Percentiles rank a stretch among this genome's conserved stretches.
These are phyloP conservation scores for Heliconius cydno DNA, from an alignment of 2,888 invertebrate species.

Conservation along the genomic window DNA sequence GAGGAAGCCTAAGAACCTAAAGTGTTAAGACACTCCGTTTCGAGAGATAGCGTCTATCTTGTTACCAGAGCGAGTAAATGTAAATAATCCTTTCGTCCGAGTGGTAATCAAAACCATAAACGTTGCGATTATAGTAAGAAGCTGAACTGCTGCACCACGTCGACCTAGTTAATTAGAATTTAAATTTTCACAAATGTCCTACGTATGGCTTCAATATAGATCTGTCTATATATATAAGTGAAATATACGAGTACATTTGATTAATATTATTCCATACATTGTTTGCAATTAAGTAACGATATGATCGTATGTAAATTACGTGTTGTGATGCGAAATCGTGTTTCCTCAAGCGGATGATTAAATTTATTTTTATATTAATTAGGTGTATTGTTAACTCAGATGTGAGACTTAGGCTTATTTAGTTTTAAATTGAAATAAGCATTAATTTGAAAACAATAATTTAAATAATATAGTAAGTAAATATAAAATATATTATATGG, in stretches of 20 bases:
- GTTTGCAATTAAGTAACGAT: slow-evolving; percentile 16
- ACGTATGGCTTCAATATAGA: no score
- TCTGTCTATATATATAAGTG: background rate
- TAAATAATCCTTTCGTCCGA: no score
- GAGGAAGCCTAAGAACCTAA: no score
- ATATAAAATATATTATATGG: no score
- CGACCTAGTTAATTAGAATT: no score
- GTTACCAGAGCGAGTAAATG: no score
- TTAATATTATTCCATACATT: slow-evolving; percentile 12
- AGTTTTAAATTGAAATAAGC: background rate
- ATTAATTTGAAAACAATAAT: background rate
- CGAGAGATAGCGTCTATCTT: no score
- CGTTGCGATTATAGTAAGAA: no score
- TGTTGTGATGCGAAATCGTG: background rate
- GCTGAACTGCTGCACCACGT: no score
- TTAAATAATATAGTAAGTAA: background rate
- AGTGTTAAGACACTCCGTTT: no score
- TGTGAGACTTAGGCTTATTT: background rate
- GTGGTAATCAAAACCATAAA: no score
- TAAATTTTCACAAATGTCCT: no score
- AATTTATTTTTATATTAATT: background rate
- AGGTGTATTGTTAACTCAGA: background rate
- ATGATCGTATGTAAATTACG: slow-evolving; percentile 18
- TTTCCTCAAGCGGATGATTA: background rate
- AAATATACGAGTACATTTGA: background rate